Conservation (phyloP, 2,113 vertebrate species). For the Urocolius indicus region DNA sequence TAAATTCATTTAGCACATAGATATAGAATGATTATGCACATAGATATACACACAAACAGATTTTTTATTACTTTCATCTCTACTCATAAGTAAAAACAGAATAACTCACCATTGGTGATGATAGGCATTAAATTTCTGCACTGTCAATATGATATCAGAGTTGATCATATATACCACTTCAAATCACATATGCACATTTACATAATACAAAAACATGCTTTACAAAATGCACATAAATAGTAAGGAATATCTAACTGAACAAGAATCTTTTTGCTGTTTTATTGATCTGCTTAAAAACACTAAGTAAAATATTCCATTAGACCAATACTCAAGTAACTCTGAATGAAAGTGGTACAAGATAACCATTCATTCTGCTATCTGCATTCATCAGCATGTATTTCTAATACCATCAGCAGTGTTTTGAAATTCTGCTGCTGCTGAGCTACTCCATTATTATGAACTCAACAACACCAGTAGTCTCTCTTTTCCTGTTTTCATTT, state of each 20-base stretch:
- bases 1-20: slow-evolving; percentile 72
- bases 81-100: slow-evolving; percentile 3
- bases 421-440: neutral
- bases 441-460: neutral
- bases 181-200: neutral
- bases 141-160: neutral
- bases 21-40: slow-evolving; percentile 68
- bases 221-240: neutral
- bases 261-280: neutral
- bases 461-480: neutral
- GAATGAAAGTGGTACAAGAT: neutral
- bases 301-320: neutral
- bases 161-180: neutral
- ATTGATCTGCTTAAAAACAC: neutral
- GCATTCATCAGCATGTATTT: neutral
- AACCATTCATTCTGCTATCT: neutral
- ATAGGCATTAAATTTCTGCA: slow-evolving; percentile 16
- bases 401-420: neutral
- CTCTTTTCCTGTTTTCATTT: neutral
- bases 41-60: slow-evolving; percentile 51
- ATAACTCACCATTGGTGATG: slow-evolving; percentile 3
- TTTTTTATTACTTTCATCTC: slow-evolving; percentile 61
- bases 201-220: neutral
- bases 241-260: neutral
- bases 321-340: neutral